A percentile compares a stretch with the other conserved stretches of the same genome.
These are phyloP conservation scores for Craterocephalus amniculus DNA, from an alignment of 2,797 vertebrate species.

Conservation along the genomic window DNA sequence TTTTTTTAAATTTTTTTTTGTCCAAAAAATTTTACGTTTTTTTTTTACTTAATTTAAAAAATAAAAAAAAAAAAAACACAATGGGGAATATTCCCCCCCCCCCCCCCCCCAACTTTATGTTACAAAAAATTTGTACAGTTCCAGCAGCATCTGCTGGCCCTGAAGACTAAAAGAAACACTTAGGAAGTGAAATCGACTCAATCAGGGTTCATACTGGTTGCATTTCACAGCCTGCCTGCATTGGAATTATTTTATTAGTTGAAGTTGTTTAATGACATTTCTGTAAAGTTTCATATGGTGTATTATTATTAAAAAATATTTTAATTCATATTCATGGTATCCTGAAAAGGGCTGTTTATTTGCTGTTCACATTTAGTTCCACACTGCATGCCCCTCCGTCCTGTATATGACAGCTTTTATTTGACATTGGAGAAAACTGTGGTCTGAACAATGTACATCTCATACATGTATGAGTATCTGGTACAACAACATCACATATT, in stretches of 20 bases:
- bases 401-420: not conserved
- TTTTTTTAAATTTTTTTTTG: too few species aligned
- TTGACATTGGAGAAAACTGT: slow-evolving; percentile 27
- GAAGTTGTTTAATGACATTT: too few species aligned
- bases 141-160: slow-evolving; percentile 7
- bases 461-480: slow-evolving; percentile 11
- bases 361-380: slow-evolving; percentile 3
- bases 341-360: not conserved
- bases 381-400: not conserved
- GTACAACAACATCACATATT: slow-evolving; percentile 27
- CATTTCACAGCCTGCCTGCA: slow-evolving; percentile 15
- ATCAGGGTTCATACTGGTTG: not conserved
- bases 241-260: too few species aligned
- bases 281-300: too few species aligned
- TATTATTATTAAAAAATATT: not conserved
- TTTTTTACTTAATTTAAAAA: too few species aligned
- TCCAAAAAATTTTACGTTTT: too few species aligned
- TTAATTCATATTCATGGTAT: not conserved
- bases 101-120: too few species aligned
- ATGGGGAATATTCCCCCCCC: too few species aligned
- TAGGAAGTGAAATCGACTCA: not conserved
- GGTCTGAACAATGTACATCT: slow-evolving; percentile 11
- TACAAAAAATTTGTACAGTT: not conserved
- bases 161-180: slow-evolving; percentile 17
- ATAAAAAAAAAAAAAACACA: too few species aligned